Evolutionary conservation across 2,113 vertebrate genomes (phyloP).

Genomic region (Hippocampus mohnikei): DNA sequence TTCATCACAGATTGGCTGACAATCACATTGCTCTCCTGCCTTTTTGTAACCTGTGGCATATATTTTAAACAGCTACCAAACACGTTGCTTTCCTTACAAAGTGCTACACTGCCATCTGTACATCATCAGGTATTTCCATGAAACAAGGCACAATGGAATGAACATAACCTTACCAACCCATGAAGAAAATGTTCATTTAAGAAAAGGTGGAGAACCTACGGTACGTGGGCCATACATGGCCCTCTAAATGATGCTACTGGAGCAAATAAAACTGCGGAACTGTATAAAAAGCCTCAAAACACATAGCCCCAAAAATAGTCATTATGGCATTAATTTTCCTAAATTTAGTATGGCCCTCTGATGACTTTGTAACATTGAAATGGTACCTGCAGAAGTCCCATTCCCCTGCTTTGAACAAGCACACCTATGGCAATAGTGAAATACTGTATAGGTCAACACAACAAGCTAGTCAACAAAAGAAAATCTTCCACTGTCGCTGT

Average conservation of each 20-base stretch:
- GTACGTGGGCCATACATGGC: background rate
- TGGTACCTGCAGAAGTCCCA: background rate
- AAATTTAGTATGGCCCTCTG: background rate
- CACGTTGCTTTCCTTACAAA: no score
- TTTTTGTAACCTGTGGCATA: background rate
- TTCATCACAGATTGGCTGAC: background rate
- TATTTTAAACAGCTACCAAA: background rate
- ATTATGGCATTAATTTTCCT: background rate
- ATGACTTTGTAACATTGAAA: background rate
- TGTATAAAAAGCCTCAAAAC: background rate
- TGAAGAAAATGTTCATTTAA: background rate
- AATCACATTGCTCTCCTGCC: background rate
- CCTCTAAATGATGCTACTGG: background rate
- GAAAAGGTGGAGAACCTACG: background rate
- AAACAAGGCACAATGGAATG: background rate
- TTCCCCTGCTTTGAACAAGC: background rate
- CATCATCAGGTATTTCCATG: background rate
- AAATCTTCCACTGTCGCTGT: no score
- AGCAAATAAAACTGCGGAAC: background rate
- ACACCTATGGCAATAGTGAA: no score
- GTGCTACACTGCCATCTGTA: background rate
- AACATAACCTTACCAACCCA: background rate
- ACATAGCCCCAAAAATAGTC: background rate
- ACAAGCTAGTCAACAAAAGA: no score
- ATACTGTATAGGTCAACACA: background rate